Evolutionary conservation across 2,113 vertebrate genomes (phyloP), one percentile per base, ranked within the genome.

Genomic region (Cephalophus harveyi): DNA sequence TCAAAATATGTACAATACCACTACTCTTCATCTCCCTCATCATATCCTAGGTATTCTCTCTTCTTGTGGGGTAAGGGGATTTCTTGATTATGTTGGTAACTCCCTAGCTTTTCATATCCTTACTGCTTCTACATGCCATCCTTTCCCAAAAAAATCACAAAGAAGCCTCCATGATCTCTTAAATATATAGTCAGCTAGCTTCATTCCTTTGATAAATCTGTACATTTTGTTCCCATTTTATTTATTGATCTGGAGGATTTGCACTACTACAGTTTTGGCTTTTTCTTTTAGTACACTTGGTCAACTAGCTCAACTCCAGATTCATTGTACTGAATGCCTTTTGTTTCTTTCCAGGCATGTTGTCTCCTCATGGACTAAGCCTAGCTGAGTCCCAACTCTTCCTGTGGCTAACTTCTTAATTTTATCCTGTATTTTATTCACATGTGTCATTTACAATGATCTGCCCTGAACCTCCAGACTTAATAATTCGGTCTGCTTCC

Each of bases 201-300:
- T 89, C 28, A 48, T 14, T 84, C 10, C 33, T 78, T 64, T 33
- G 43, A 71, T 3, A 36, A 54, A 46, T 3, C 17, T 13, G 6
- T 62, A 23, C 46, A 33, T 54, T 81, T 43, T 23, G n/a, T 17
- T 12, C 15, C 1, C 4, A n/a, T 71, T 46, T 84, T 5, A 17
- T 27, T 67, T 16, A 43, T 2, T 25, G 25, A n/a, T 28, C 64
- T 74, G 3, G 50, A 74, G 9, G 36, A 64, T 76, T 67, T 88
- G 36, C 9, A 36, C 0, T 2, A 6, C 33, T 11, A 62, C 1
- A 0, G 5, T 28, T 23, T 9, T n/a, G 33, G 16, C 59, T 79
- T 83, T 48, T 57, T 84, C 6, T 84, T 36, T 50, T 17, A 83
- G 3, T 25, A 12, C 28, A 7, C 1, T 28, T 67, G 13, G 11